Evolutionary conservation across 2,113 vertebrate species (phyloP).

Genomic region (Entomyzon cyanotis): DNA sequence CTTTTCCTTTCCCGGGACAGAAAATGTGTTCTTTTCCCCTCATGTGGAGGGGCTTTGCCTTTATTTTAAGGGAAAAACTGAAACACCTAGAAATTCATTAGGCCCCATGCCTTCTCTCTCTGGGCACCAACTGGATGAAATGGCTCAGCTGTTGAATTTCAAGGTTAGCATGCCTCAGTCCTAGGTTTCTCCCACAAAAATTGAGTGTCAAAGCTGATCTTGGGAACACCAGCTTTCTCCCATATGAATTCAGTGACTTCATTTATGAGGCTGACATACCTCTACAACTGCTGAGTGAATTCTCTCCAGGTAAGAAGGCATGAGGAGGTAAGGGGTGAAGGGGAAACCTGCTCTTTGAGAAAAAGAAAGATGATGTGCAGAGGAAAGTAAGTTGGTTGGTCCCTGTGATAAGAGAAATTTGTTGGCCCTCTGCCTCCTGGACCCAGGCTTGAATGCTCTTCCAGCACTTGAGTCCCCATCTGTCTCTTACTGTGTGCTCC

Average conservation of each 20-base stretch:
- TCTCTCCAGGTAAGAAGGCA: background rate
- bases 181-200: background rate
- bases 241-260: accelerated
- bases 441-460: constrained; percentile 2
- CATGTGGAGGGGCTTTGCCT: background rate
- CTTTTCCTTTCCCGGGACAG: background rate
- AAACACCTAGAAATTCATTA: background rate
- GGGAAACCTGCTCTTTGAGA: background rate
- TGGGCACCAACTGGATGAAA: background rate
- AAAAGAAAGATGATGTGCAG: background rate
- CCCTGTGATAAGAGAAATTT: background rate
- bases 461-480: constrained; percentile 28
- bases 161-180: background rate
- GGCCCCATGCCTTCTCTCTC: background rate
- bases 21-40: background rate
- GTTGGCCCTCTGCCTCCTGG: constrained; percentile 5
- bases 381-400: background rate
- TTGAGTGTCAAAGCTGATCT: background rate
- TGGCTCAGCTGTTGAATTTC: background rate
- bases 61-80: background rate
- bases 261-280: background rate
- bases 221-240: background rate
- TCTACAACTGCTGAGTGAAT: background rate
- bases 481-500: background rate
- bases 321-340: background rate